Base-by-base conservation (phyloP, 2,888 invertebrate species). In the Isotomurus palustris region DNA sequence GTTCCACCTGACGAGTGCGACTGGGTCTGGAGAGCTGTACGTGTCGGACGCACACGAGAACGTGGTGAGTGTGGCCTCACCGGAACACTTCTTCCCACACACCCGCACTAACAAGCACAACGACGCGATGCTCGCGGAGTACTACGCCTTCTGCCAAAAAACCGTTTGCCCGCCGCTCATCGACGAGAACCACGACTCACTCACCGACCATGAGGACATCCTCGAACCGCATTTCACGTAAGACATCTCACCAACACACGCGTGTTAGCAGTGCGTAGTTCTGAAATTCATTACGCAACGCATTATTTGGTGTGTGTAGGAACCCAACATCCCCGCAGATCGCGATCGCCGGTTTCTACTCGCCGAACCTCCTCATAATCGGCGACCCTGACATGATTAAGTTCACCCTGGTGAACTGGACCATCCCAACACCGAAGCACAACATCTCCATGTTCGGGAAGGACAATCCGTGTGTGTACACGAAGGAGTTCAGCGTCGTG, bases 321-420 rank as follows among this genome's bases (percentile, higher is more conserved):
- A 10, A 10, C 32, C 32, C 14, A 8, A 57, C 56, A 5, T 35
- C 62, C 1, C 58, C 65, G 1, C 48, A 50, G 0, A 54, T 62
- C 22, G 54, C 58, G 2, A 45, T 68, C 21, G 58, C 65, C 5
- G 68, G 68, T 36, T 66, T 68, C 43, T 68, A 64, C 38, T 35
- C 58, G 4, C 68, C 68, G 1, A 56, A 62, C 41, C 53, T 58
- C 3, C 6, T 66, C 3, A 38, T 68, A 1, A 55, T 66, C 19
- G 56, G 56, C 0, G 68, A 68, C 41, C 60, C 68, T 3, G 62
- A 68, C 25, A 53, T 68, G 55, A 51, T 64, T 3, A 17, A 35
- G 2, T 52, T 62, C 25, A 55, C 49, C 10, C 40, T 62, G 2
- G 48, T 65, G 10, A 22, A 47, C 3, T 62, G 62, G 62, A 47